Conservation (phyloP, 2,888 invertebrate genomes). For the Caenorhabditis afra region DNA sequence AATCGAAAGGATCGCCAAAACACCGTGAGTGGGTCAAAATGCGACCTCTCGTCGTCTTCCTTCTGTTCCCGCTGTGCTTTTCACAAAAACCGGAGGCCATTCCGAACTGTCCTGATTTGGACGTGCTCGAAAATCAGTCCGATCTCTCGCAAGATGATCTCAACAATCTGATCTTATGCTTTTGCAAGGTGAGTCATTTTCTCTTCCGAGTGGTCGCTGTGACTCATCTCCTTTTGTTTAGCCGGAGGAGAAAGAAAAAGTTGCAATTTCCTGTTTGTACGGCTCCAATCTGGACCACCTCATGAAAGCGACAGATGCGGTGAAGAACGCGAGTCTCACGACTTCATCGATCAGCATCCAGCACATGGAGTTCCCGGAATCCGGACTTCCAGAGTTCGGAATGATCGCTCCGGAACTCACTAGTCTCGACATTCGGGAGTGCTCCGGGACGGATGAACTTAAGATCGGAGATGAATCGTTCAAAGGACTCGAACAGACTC, state of each 20-base stretch:
- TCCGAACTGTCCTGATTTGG: slow-evolving; percentile 76
- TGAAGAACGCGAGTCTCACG: slow-evolving; percentile 68
- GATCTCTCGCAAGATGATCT: slow-evolving; percentile 62
- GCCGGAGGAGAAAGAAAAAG: slow-evolving; percentile 56
- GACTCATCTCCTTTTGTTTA: slow-evolving; percentile 33
- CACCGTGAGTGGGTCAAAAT: slow-evolving; percentile 17
- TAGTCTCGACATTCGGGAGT: slow-evolving; percentile 68
- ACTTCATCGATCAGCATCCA: slow-evolving; percentile 70
- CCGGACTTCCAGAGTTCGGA: slow-evolving; percentile 59
- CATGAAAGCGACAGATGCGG: slow-evolving; percentile 65
- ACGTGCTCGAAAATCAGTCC: slow-evolving; percentile 67
- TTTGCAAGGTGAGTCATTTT: slow-evolving; percentile 66
- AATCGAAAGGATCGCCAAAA: too few relatives aligned
- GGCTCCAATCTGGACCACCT: slow-evolving; percentile 75
- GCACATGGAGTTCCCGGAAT: slow-evolving; percentile 70
- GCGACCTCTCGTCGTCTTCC: slow-evolving; percentile 30
- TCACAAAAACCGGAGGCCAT: slow-evolving; percentile 33
- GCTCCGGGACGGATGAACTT: slow-evolving; percentile 59
- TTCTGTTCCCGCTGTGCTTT: slow-evolving; percentile 1
- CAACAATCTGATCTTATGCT: slow-evolving; percentile 69
- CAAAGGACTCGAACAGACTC: slow-evolving; percentile 59
- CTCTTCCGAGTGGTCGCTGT: background rate
- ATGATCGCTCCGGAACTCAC: slow-evolving; percentile 62
- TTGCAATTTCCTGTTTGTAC: slow-evolving; percentile 71
- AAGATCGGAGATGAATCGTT: slow-evolving; percentile 57